Percentiles rank a stretch among this genome's conserved stretches.
phyloP scores from a whole-genome alignment of 2,797 vertebrate genomes.

The Oreochromis grahami region DNA sequence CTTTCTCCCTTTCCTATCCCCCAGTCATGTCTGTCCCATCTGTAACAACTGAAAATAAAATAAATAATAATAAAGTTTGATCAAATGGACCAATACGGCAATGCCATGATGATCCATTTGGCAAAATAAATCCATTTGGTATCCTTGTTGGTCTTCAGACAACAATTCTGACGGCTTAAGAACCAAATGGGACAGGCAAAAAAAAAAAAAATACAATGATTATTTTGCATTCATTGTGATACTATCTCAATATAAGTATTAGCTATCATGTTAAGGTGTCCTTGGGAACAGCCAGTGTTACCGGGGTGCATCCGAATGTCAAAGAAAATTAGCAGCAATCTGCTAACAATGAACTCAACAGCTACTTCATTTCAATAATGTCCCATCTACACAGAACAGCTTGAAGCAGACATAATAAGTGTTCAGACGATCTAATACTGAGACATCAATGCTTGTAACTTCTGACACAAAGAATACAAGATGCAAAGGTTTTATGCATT shows the following conservation, averaged over 20 bases:
- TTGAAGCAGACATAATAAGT: accelerated
- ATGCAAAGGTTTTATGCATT: background rate
- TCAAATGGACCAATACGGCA: too few species aligned
- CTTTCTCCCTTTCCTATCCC: too few species aligned
- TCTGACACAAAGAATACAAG: background rate
- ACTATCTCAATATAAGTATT: background rate
- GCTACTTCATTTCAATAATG: accelerated
- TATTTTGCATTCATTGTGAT: background rate
- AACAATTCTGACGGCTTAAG: too few species aligned
- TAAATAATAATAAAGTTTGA: too few species aligned
- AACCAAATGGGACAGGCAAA: too few species aligned
- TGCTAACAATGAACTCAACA: background rate
- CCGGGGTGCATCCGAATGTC: accelerated
- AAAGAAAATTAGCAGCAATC: accelerated
- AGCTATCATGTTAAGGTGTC: too few species aligned
- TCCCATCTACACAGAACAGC: background rate
- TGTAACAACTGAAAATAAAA: too few species aligned
- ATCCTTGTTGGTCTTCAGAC: too few species aligned
- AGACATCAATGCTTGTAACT: background rate
- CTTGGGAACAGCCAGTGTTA: background rate
- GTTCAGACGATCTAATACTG: background rate
- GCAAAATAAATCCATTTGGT: too few species aligned
- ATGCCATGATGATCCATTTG: too few species aligned
- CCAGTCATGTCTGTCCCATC: too few species aligned
- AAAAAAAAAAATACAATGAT: too few species aligned